Percentiles rank a stretch among this genome's conserved stretches.
Evolutionary conservation across 2,888 invertebrate species (phyloP).

Genomic region (Caenorhabditis sp.): DNA sequence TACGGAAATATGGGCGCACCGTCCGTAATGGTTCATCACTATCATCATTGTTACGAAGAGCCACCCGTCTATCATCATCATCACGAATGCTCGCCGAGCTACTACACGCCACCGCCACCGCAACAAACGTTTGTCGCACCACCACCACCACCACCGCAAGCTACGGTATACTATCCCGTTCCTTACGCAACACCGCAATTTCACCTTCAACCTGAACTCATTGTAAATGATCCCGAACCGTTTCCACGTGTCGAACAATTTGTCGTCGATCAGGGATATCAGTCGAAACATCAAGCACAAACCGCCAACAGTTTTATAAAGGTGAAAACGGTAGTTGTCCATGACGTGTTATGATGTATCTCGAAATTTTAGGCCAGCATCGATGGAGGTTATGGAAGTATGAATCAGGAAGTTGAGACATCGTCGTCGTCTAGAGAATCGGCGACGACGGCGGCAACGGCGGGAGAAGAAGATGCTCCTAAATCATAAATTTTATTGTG

Average conservation of each 20-base stretch:
- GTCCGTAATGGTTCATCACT: constrained; percentile 20
- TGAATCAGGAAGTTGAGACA: constrained; percentile 37
- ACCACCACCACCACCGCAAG: background rate
- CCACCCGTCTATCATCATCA: constrained; percentile 9
- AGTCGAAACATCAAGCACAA: constrained; percentile 23
- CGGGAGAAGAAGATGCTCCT: too few relatives aligned
- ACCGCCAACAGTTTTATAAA: constrained; percentile 34
- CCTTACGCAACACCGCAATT: background rate
- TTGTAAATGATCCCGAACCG: constrained; percentile 13
- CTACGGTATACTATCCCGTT: background rate
- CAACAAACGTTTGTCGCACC: too few relatives aligned
- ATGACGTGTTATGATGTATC: background rate
- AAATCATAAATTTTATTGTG: too few relatives aligned
- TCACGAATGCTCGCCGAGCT: background rate
- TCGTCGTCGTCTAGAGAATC: background rate
- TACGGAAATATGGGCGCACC: background rate
- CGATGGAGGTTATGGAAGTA: constrained; percentile 50
- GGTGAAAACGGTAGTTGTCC: constrained; percentile 7
- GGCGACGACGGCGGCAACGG: too few relatives aligned
- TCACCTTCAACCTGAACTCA: background rate
- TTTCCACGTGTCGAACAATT: constrained; percentile 28
- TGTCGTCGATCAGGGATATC: constrained; percentile 12
- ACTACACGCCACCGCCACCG: background rate
- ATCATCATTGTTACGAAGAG: constrained; percentile 3
- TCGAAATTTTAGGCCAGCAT: constrained; percentile 28